Percentiles rank a stretch among this genome's conserved stretches.
Conservation (phyloP, 2,797 vertebrate genomes). For the Gobio occitaniae region DNA sequence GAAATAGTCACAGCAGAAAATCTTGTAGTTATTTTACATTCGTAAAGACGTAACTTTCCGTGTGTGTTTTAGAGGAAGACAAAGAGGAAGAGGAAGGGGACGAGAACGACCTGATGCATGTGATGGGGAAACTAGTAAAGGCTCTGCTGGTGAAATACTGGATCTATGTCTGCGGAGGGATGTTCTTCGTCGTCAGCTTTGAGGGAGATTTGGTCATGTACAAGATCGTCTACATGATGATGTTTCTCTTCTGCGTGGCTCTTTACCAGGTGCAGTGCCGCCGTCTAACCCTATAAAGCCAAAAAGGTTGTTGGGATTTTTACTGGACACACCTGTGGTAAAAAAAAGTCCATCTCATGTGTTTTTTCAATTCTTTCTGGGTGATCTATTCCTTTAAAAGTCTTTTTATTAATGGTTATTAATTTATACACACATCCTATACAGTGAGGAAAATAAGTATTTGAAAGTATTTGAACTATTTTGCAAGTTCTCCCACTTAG, state of each 20-base stretch:
- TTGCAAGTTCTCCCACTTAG: no score
- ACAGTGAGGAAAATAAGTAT: no score
- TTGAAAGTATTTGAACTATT: no score
- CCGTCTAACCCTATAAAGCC: not conserved
- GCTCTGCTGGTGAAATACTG: constrained; percentile 97
- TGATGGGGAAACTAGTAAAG: constrained; percentile 93
- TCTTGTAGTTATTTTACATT: not conserved
- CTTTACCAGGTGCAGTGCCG: constrained; percentile 89
- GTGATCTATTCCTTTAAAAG: not conserved
- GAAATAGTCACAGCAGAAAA: not conserved
- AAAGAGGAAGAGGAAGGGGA: constrained; percentile 75
- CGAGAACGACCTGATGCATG: constrained; percentile 92
- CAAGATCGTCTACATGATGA: constrained; percentile 99
- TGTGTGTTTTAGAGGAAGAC: constrained; percentile 72
- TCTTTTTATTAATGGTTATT: no score
- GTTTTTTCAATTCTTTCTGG: not conserved
- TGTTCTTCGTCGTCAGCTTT: constrained; percentile 99
- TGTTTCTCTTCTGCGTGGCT: constrained; percentile 95
- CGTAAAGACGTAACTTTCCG: not conserved
- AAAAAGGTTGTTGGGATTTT: not conserved
- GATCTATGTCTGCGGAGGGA: constrained; percentile 97
- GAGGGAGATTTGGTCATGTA: constrained; percentile 96
- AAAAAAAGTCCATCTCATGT: not conserved
- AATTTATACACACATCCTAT: not conserved
- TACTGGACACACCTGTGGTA: not conserved